Percentiles rank a stretch among this genome's conserved stretches.
Evolutionary conservation across 30 jellyfish, hydroid and myxozoan genomes (phyloP).

Genomic region (Chrysaora quinquecirrha): DNA sequence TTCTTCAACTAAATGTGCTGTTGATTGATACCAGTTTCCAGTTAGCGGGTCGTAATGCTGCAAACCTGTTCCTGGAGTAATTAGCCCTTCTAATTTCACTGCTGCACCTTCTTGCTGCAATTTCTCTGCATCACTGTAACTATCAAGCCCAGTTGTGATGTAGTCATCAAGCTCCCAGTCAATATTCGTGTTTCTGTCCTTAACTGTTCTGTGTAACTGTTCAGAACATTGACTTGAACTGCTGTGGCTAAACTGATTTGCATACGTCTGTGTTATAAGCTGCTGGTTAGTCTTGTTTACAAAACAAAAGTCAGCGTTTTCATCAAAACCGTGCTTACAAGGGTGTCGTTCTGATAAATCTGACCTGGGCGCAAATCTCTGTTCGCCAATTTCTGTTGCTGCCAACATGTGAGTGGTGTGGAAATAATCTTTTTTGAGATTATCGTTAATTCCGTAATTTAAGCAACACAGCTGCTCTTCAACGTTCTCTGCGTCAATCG

Average conservation of each 20-base stretch:
- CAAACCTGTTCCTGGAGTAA: constrained; percentile 26
- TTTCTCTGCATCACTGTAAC: not conserved
- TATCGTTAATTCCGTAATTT: constrained; percentile 34
- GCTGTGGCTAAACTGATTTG: not conserved
- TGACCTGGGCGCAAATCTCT: constrained; percentile 16
- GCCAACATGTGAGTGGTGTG: constrained; percentile 21
- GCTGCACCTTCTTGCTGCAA: not conserved
- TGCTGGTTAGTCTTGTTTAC: constrained; percentile 57
- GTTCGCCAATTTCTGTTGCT: constrained; percentile 8
- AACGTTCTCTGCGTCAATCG: constrained; percentile 3
- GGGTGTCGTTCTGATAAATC: constrained; percentile 21
- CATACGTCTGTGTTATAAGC: constrained; percentile 26
- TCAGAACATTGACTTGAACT: not conserved
- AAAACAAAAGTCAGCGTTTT: constrained; percentile 38
- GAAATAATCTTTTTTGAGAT: constrained; percentile 16
- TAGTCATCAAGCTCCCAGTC: too few relatives aligned
- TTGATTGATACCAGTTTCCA: constrained; percentile 49
- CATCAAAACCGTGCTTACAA: constrained; percentile 11
- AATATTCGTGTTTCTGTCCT: too few relatives aligned
- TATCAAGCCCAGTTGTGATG: not conserved
- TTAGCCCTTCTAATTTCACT: not conserved
- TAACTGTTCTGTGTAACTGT: not conserved
- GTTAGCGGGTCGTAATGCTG: constrained; percentile 60
- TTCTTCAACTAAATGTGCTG: not conserved
- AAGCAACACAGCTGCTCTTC: constrained; percentile 29